Conservation (phyloP, 2,888 invertebrate genomes). For the Emmelina monodactyla region DNA sequence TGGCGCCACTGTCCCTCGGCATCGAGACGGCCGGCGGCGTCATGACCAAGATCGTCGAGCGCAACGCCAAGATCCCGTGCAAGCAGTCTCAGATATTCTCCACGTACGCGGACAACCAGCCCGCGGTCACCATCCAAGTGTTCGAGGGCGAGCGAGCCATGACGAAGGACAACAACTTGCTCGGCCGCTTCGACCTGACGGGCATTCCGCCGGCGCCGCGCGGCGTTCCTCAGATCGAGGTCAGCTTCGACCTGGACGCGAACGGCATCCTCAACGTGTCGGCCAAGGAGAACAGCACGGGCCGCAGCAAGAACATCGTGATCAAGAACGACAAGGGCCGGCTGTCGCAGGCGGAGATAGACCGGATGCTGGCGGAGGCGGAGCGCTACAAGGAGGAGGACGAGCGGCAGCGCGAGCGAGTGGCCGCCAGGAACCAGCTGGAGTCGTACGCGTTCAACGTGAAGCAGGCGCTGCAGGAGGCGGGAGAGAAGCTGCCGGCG, state of each 20-base stretch:
- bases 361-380: slow-evolving; percentile 74
- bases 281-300: slow-evolving; percentile 69
- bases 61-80: slow-evolving; percentile 71
- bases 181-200: slow-evolving; percentile 65
- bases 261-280: slow-evolving; percentile 80
- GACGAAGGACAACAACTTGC: slow-evolving; percentile 73
- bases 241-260: slow-evolving; percentile 75
- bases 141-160: slow-evolving; percentile 75
- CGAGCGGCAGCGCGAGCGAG: slow-evolving; percentile 67
- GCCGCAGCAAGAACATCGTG: slow-evolving; percentile 72
- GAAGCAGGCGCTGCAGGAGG: slow-evolving; percentile 66
- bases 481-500: slow-evolving; percentile 26
- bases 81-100: slow-evolving; percentile 73
- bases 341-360: slow-evolving; percentile 78
- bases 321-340: slow-evolving; percentile 81
- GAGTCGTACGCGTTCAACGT: slow-evolving; percentile 42
- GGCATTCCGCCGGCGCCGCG: slow-evolving; percentile 71
- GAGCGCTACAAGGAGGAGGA: slow-evolving; percentile 73
- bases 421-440: slow-evolving; percentile 70
- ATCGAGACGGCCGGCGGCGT: slow-evolving; percentile 78
- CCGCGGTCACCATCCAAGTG: slow-evolving; percentile 71
- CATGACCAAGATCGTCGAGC: slow-evolving; percentile 73
- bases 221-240: slow-evolving; percentile 68
- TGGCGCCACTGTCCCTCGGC: slow-evolving; percentile 70
- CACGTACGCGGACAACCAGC: slow-evolving; percentile 78